Conservation (phyloP, 2,113 vertebrate genomes). For the Osmerus mordax region DNA sequence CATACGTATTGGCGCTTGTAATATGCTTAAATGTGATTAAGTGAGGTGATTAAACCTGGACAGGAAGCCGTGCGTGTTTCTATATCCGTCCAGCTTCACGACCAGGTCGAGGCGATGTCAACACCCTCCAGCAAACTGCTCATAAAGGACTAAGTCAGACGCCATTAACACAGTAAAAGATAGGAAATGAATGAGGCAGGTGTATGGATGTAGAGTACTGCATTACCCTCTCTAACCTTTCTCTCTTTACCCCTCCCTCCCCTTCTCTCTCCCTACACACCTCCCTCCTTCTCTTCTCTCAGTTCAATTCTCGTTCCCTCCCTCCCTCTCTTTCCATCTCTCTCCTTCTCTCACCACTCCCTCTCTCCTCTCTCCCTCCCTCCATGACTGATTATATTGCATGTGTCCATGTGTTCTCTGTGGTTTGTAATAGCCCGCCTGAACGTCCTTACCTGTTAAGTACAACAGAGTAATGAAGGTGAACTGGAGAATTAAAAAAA, state of each 20-base stretch:
- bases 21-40: conserved; percentile 30
- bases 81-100: neutral
- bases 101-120: conserved; percentile 18
- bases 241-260: neutral
- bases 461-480: no score
- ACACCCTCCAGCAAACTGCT: conserved; percentile 6
- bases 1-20: conserved; percentile 9
- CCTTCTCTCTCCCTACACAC: no score
- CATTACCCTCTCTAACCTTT: neutral
- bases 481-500: no score
- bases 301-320: no score
- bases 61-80: neutral
- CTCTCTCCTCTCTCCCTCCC: no score
- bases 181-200: conserved; percentile 6
- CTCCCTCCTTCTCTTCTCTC: no score
- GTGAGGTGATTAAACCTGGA: conserved; percentile 12
- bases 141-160: conserved; percentile 12
- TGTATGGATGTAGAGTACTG: neutral
- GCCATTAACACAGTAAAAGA: conserved; percentile 18
- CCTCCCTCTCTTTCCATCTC: no score
- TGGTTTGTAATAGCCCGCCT: no score
- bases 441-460: no score
- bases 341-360: no score
- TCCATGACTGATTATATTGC: no score
- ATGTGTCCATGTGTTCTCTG: no score